A percentile compares a stretch with the other conserved stretches of the same genome.
These are phyloP conservation scores for Rhea pennata DNA, from an alignment of 2,113 vertebrate genomes.

Conservation along the genomic window DNA sequence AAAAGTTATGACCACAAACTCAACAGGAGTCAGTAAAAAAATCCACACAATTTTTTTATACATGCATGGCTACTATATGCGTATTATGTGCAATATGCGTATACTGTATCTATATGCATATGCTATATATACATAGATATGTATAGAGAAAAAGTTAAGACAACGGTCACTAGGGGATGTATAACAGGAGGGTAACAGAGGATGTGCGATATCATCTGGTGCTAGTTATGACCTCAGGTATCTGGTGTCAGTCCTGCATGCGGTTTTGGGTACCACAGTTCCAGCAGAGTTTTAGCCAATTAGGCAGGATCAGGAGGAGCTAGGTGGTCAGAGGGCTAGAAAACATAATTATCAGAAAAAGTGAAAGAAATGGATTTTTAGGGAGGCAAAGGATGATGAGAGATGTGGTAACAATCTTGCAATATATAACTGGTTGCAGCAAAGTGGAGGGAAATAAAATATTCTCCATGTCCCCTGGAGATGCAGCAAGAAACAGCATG, in stretches of 20 bases:
- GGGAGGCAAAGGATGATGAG: constrained; percentile 3
- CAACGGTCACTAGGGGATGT: background rate
- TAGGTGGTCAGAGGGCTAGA: background rate
- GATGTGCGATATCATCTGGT: background rate
- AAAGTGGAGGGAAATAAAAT: background rate
- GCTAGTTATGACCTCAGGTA: background rate
- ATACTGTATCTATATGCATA: background rate
- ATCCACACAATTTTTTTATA: background rate
- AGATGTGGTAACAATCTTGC: constrained; percentile 27
- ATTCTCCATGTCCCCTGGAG: background rate
- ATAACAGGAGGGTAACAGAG: background rate
- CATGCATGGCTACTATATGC: too few species aligned
- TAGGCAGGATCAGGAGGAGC: background rate
- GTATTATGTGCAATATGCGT: too few species aligned
- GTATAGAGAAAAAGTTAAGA: background rate
- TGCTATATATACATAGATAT: background rate
- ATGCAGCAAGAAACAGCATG: background rate
- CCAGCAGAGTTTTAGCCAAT: background rate
- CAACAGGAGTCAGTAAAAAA: background rate
- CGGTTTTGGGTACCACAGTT: background rate
- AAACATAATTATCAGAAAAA: background rate
- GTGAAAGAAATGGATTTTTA: constrained; percentile 2
- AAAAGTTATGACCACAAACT: background rate
- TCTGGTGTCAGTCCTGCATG: background rate
- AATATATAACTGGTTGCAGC: background rate